Evolutionary conservation across 2,113 vertebrate genomes (phyloP).

Genomic region (Tyrannus savana): DNA sequence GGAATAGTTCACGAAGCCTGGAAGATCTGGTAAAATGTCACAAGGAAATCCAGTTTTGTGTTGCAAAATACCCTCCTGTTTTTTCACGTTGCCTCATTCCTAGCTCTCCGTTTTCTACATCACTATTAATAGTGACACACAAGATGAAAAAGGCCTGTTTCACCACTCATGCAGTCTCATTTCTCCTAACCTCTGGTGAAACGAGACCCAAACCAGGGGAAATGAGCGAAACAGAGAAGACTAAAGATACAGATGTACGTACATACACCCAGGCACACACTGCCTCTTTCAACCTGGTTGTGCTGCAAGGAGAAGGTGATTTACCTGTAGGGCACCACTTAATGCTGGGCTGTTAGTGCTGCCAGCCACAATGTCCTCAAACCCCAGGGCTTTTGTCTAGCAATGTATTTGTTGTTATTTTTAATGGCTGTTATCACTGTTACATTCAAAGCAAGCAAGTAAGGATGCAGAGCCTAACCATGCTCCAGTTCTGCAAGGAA

Average conservation of each 20-base stretch:
- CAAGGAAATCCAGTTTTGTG: neutral
- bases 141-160: neutral
- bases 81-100: neutral
- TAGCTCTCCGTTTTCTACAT: neutral
- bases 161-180: neutral
- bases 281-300: neutral
- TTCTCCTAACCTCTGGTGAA: neutral
- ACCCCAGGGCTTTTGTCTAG: neutral
- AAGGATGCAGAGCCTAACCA: neutral
- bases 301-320: neutral
- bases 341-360: neutral
- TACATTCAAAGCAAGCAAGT: neutral
- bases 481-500: neutral
- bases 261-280: neutral
- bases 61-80: neutral
- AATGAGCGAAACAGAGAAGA: neutral
- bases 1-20: neutral
- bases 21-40: neutral
- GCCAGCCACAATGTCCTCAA: neutral
- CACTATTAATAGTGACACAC: rapidly evolving
- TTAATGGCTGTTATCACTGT: neutral
- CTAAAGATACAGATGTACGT: neutral
- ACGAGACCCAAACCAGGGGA: neutral
- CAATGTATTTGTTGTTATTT: neutral
- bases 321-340: neutral